Base-by-base conservation (phyloP, 2,888 invertebrate genomes). In the Cordilura impudica region DNA sequence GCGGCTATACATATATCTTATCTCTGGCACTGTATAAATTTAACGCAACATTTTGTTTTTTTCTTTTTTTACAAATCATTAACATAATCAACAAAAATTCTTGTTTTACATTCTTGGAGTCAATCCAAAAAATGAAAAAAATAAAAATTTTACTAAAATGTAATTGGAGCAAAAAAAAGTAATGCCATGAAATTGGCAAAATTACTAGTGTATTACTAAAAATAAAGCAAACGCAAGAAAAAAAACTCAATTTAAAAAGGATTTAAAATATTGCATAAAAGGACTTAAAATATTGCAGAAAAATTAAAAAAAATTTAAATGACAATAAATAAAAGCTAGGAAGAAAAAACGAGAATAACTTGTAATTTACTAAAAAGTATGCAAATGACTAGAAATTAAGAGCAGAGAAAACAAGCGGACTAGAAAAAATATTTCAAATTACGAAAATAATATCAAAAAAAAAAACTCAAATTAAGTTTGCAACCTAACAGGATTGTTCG, bases 41-140 rank as follows among this genome's bases (percentile, higher is more conserved):
- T n/a, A n/a, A n/a, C n/a, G n/a, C n/a, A n/a, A n/a, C n/a, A n/a
- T n/a, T n/a, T n/a, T n/a, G n/a, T n/a, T n/a, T n/a, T n/a, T n/a
- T n/a, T n/a, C n/a, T n/a, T n/a, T 29, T 45, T 18, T 16, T 14
- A 0, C 8, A 35, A 74, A 67, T 67, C 69, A 60, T 47, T 71
- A 61, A 66, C 56, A 71, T 71, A 79, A 71, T 79, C 78, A 75
- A 39, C 61, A 71, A 79, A 72, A 67, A 71, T 10, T 35, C 12
- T n/a, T 43, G 39, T 61, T 61, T 75, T 63, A 16, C 45, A 18
- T 45, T 54, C 6, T 74, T 72, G 79, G 71, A 75, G 43, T 67
- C 21, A 63, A 67, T 66, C 73, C 71, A 75, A 79, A 67, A 60
- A 12, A 45, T 16, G 3, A 23, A 47, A 63, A 63, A 51, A 4